Percentiles rank a stretch among this genome's conserved stretches.
phyloP scores from a whole-genome alignment of 2,888 invertebrate species.

The Crocallis elinguaria region DNA sequence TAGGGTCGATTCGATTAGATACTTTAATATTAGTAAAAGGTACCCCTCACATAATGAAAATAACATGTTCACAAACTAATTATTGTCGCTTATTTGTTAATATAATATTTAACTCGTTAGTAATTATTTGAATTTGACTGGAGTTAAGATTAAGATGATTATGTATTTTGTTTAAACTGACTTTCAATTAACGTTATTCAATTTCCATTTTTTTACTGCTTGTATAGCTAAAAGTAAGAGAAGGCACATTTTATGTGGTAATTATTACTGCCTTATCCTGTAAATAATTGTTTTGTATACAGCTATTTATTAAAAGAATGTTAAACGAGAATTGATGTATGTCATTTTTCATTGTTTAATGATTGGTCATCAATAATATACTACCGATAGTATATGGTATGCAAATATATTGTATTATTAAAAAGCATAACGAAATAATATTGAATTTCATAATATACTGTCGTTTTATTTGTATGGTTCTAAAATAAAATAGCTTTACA shows the following conservation, averaged over 20 bases:
- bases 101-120: slow-evolving; percentile 77
- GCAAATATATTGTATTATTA: slow-evolving; percentile 85
- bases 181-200: slow-evolving; percentile 68
- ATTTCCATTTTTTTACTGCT: slow-evolving; percentile 80
- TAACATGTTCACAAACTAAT: slow-evolving; percentile 84
- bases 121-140: slow-evolving; percentile 78
- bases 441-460: slow-evolving; percentile 81
- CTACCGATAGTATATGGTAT: slow-evolving; percentile 83
- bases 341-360: slow-evolving; percentile 83
- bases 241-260: slow-evolving; percentile 82
- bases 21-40: slow-evolving; percentile 52
- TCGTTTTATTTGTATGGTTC: slow-evolving; percentile 63
- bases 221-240: slow-evolving; percentile 81
- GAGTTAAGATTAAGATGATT: slow-evolving; percentile 69
- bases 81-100: slow-evolving; percentile 73
- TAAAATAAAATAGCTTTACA: not conserved
- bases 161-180: slow-evolving; percentile 67
- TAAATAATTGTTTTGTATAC: slow-evolving; percentile 86
- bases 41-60: slow-evolving; percentile 56
- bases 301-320: slow-evolving; percentile 85
- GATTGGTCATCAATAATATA: slow-evolving; percentile 83
- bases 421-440: slow-evolving; percentile 85
- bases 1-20: slow-evolving; percentile 52
- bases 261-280: slow-evolving; percentile 83
- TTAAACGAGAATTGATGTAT: slow-evolving; percentile 81